phyloP scores from a whole-genome alignment of 1,140 invertebrate species.

The Drosophila fuyamai region DNA sequence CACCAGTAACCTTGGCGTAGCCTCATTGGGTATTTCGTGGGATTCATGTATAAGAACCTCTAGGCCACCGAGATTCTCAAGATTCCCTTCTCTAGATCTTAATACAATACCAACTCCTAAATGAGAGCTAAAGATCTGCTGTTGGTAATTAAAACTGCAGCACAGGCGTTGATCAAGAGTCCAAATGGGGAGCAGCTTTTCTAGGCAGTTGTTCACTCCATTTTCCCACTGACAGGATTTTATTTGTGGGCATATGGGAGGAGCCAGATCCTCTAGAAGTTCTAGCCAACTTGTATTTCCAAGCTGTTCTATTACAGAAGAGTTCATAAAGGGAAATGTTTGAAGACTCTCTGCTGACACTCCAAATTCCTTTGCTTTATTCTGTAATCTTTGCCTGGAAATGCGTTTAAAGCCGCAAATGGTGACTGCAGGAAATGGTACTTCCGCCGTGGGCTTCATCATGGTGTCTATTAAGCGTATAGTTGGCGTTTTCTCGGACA shows the following conservation, averaged over 20 bases:
- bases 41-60: slow-evolving; percentile 86
- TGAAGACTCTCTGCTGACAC: slow-evolving; percentile 10
- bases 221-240: slow-evolving; percentile 88
- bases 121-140: slow-evolving; percentile 59
- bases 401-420: slow-evolving; percentile 86
- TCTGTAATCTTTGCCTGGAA: slow-evolving; percentile 12
- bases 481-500: slow-evolving; percentile 82
- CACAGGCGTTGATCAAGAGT: slow-evolving; percentile 86
- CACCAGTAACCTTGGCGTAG: slow-evolving; percentile 72
- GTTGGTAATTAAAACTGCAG: slow-evolving; percentile 87
- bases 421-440: slow-evolving; percentile 89
- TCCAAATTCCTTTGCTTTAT: slow-evolving; percentile 11
- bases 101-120: slow-evolving; percentile 87
- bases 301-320: neutral
- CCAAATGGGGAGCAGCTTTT: slow-evolving; percentile 86
- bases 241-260: slow-evolving; percentile 85
- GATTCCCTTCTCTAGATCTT: slow-evolving; percentile 83
- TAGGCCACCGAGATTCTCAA: slow-evolving; percentile 85
- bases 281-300: slow-evolving; percentile 41
- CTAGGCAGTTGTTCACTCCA: slow-evolving; percentile 84
- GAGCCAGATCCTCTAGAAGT: slow-evolving; percentile 79
- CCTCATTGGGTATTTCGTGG: slow-evolving; percentile 86
- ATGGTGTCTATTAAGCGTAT: slow-evolving; percentile 87
- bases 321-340: slow-evolving; percentile 23
- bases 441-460: slow-evolving; percentile 80